Evolutionary conservation across 2,888 invertebrate species (phyloP).

Genomic region (Noctua fimbriata): DNA sequence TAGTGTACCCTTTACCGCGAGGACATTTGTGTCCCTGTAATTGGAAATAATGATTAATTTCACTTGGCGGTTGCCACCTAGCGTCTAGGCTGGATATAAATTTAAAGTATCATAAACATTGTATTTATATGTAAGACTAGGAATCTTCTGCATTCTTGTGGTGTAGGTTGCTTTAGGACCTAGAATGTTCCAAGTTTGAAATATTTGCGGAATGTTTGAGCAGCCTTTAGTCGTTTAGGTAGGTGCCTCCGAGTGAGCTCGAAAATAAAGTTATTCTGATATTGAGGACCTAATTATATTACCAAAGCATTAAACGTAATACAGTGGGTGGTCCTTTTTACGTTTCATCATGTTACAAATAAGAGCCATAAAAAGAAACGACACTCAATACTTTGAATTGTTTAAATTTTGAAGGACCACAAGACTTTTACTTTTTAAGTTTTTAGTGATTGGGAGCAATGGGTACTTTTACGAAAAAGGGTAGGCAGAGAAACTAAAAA

Average conservation of each 20-base stretch:
- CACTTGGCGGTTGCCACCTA: conserved; percentile 40
- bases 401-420: conserved; percentile 62
- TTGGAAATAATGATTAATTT: conserved; percentile 58
- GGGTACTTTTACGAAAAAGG: conserved; percentile 22
- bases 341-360: conserved; percentile 66
- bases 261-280: conserved; percentile 28
- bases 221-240: background rate
- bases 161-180: background rate
- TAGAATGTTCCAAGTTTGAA: background rate
- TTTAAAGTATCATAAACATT: conserved; percentile 37
- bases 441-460: conserved; percentile 36
- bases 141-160: conserved; percentile 10
- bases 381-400: conserved; percentile 66
- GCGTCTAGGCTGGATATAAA: conserved; percentile 26
- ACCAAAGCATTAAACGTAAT: conserved; percentile 66
- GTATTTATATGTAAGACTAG: conserved; percentile 2
- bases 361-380: conserved; percentile 62
- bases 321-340: conserved; percentile 70
- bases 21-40: conserved; percentile 56
- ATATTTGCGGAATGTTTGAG: background rate
- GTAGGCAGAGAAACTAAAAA: conserved; percentile 7
- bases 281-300: conserved; percentile 67
- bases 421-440: conserved; percentile 54
- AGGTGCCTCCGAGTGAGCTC: background rate
- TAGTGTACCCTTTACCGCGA: conserved; percentile 29